Conservation (phyloP, 1,140 invertebrate species). For the Thaumetopoea pityocampa region DNA sequence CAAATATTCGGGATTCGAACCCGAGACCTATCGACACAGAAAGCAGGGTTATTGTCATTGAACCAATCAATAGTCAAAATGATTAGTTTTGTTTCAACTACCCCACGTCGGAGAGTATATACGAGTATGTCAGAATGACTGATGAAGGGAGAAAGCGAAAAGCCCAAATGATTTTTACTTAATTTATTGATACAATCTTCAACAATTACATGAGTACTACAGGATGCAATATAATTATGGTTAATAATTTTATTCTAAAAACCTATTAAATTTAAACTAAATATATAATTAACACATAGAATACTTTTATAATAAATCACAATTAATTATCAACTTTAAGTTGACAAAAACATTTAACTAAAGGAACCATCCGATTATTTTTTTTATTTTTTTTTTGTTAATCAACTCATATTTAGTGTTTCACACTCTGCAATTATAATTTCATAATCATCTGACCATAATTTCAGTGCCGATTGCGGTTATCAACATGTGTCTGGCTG, state of each 20-base stretch:
- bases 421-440: slow-evolving; percentile 42
- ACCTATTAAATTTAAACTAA: slow-evolving; percentile 59
- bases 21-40: too few species aligned
- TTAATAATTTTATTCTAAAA: slow-evolving; percentile 54
- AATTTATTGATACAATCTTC: slow-evolving; percentile 68
- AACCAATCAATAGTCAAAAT: too few species aligned
- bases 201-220: slow-evolving; percentile 63
- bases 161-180: slow-evolving; percentile 34
- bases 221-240: slow-evolving; percentile 41
- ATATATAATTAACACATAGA: slow-evolving; percentile 61
- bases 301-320: slow-evolving; percentile 64
- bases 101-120: too few species aligned
- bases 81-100: too few species aligned
- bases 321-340: slow-evolving; percentile 65
- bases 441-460: slow-evolving; percentile 16
- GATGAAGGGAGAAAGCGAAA: too few species aligned
- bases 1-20: too few species aligned
- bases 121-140: too few species aligned
- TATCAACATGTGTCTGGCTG: slow-evolving; percentile 1
- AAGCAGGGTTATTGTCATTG: too few species aligned
- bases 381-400: slow-evolving; percentile 34
- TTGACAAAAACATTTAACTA: slow-evolving; percentile 68
- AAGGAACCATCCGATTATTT: slow-evolving; percentile 61
- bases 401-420: slow-evolving; percentile 42
- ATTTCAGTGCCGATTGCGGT: slow-evolving; percentile 22